phyloP scores from a whole-genome alignment of 1,140 invertebrate genomes.

The Ooceraea biroi region DNA sequence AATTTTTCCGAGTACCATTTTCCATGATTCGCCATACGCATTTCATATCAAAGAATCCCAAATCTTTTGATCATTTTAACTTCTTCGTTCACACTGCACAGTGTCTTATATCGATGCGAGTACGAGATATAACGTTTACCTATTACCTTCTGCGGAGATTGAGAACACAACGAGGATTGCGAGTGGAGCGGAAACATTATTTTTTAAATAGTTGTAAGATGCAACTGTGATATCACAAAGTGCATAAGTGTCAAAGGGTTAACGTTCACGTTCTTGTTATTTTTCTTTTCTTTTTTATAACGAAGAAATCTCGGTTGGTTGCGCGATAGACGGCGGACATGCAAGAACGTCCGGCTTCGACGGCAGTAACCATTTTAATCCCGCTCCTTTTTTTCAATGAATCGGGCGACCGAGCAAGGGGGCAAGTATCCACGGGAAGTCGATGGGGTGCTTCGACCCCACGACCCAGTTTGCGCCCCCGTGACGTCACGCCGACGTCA shows the following conservation, averaged over 20 bases:
- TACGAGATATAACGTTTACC: not conserved
- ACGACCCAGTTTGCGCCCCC: conserved; percentile 75
- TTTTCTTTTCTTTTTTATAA: not conserved
- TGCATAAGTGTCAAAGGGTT: not conserved
- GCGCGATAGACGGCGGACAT: conserved; percentile 5
- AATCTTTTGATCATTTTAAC: not conserved
- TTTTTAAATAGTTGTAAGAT: not conserved
- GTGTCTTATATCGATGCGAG: not conserved
- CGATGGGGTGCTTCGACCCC: conserved; percentile 78
- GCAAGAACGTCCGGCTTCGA: conserved; percentile 7
- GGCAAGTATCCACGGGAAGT: conserved; percentile 70
- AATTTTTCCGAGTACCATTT: not conserved
- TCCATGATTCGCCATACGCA: not conserved
- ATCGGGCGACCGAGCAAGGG: conserved; percentile 66
- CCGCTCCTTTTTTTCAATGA: conserved; percentile 74
- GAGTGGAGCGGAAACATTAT: not conserved
- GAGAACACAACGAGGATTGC: not conserved
- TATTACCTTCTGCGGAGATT: not conserved
- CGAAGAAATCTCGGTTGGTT: conserved; percentile 14
- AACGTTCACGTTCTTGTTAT: not conserved
- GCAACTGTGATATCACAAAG: not conserved
- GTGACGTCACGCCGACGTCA: conserved; percentile 82
- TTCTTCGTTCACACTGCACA: not conserved
- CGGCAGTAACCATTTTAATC: conserved; percentile 62
- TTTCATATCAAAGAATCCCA: not conserved